A percentile compares a stretch with the other conserved stretches of the same genome.
Conservation (phyloP, 2,888 invertebrate genomes). For the Anthrax anthrax region DNA sequence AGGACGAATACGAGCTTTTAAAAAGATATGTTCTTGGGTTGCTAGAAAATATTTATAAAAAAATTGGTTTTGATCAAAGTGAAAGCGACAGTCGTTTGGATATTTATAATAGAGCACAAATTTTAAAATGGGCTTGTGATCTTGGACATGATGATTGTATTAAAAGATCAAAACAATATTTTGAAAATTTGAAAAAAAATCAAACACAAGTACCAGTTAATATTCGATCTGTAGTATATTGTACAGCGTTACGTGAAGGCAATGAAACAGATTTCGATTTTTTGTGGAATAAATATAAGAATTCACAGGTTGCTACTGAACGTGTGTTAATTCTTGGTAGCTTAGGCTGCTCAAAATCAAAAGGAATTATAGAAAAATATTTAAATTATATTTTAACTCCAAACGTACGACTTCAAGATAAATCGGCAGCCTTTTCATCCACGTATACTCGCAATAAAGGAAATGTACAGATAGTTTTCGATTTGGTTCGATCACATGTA, state of each 20-base stretch:
- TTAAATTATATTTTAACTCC: slow-evolving; percentile 36
- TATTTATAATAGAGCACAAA: slow-evolving; percentile 43
- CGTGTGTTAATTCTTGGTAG: slow-evolving; percentile 47
- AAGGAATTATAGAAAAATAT: slow-evolving; percentile 38
- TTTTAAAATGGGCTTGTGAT: slow-evolving; percentile 49
- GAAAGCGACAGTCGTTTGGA: slow-evolving; percentile 38
- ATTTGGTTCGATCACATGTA: slow-evolving; percentile 31
- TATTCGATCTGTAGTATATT: slow-evolving; percentile 57
- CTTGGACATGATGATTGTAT: slow-evolving; percentile 45
- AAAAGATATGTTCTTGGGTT: slow-evolving; percentile 35
- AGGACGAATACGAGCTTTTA: slow-evolving; percentile 18
- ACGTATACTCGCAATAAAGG: slow-evolving; percentile 40
- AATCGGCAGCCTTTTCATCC: slow-evolving; percentile 27
- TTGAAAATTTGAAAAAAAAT: slow-evolving; percentile 18
- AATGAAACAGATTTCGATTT: slow-evolving; percentile 45
- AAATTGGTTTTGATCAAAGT: slow-evolving; percentile 37
- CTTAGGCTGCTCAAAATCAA: slow-evolving; percentile 50
- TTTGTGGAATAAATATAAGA: slow-evolving; percentile 45
- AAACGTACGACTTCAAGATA: slow-evolving; percentile 29
- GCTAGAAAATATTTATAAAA: slow-evolving; percentile 35
- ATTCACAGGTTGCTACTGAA: slow-evolving; percentile 50
- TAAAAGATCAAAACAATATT: slow-evolving; percentile 32
- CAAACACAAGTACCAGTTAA: slow-evolving; percentile 41
- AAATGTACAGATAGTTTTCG: slow-evolving; percentile 40
- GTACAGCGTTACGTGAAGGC: slow-evolving; percentile 54